Evolutionary conservation across 2,888 invertebrate species (phyloP), one percentile per base, ranked within the genome.

Genomic region (Catocala sponsa): DNA sequence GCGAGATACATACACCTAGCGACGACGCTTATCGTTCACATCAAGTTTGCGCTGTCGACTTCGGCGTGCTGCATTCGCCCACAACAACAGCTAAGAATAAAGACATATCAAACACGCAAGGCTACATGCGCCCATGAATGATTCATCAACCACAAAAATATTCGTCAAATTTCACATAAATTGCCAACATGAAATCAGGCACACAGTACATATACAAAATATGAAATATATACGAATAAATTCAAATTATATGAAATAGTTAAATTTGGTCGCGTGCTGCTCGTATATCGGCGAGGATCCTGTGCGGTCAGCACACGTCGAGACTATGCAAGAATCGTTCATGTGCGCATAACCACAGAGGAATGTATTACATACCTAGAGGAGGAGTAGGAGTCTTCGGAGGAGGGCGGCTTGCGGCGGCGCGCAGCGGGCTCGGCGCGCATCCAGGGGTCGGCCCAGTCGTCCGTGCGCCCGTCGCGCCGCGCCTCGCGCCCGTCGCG

Each of bases 381-480:
- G 1, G 94, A 93, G 1, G 94, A 93, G 72, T 94, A 94, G 0
- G 94, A 92, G 54, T 94, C 94, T 7, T 94, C 94, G 0, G 93
- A 91, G 5, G 93, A 92, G 0, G 89, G 91, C 13, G 90, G 90
- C n/a, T 90, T 83, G 43, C 92, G 82, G 2, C 90, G 76, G 0
- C 92, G 66, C 0, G 95, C 91, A 55, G 95, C 94, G 6, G 95
- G 91, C 68, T 96, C 96, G 44, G 95, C 95, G 0, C 96, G 93
- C 86, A 98, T 98, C 99, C 99, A 99, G 0, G 99, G 99, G 92
- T 99, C 99, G 48, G 97, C 97, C 98, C 99, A 99, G 81, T 98
- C 98, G 85, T 99, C 98, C 0, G 96, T 97, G 96, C 95, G 57
- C 86, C 92, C 86, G 78, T 84, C 70, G 78, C 89, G 61, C 38